phyloP scores from a whole-genome alignment of 1,140 invertebrate species.

The Saccostrea glomerata region DNA sequence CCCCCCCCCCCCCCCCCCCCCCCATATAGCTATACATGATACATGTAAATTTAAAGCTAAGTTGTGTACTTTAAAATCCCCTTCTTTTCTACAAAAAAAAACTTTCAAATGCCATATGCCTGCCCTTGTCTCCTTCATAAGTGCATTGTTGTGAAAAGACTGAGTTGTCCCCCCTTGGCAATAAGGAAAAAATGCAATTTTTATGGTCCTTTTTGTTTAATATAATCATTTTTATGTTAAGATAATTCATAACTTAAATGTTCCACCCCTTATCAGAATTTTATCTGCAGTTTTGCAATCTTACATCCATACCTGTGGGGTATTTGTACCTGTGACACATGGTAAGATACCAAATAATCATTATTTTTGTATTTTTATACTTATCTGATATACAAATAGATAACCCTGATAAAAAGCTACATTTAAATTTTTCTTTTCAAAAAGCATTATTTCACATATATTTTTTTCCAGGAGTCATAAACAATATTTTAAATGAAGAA shows the following conservation, averaged over 20 bases:
- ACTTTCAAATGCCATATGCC: background rate
- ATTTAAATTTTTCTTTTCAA: constrained; percentile 34
- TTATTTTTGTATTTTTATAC: constrained; percentile 24
- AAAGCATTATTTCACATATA: background rate
- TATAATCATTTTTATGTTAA: constrained; percentile 29
- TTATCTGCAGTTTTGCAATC: constrained; percentile 38
- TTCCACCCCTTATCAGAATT: constrained; percentile 4
- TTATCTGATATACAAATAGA: constrained; percentile 33
- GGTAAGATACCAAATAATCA: background rate
- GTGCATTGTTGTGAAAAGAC: background rate
- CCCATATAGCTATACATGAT: background rate
- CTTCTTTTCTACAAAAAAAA: too few species aligned
- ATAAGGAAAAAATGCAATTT: constrained; percentile 1
- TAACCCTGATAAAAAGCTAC: constrained; percentile 7
- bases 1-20: too few species aligned
- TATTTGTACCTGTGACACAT: constrained; percentile 10
- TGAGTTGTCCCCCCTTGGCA: background rate
- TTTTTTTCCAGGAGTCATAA: constrained; percentile 20
- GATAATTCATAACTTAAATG: constrained; percentile 37
- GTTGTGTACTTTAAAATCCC: too few species aligned
- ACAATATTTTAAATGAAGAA: constrained; percentile 1
- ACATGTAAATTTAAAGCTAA: too few species aligned
- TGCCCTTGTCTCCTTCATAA: background rate
- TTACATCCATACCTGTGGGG: background rate
- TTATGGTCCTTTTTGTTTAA: constrained; percentile 21